Conservation (phyloP, 2,113 vertebrate genomes). For the Tyrannus savana region DNA sequence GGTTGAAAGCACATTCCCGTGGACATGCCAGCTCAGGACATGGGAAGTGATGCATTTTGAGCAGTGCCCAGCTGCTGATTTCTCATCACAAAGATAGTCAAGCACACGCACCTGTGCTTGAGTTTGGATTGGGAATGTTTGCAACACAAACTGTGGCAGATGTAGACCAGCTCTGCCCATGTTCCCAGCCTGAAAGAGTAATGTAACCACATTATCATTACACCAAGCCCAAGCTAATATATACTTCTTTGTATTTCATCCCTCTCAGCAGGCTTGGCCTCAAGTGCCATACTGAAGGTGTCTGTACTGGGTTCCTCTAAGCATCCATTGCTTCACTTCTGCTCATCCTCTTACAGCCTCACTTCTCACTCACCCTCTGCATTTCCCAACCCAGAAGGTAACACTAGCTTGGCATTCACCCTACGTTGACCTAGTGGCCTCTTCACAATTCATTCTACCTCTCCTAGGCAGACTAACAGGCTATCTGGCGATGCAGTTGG, state of each 20-base stretch:
- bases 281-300: too few species aligned
- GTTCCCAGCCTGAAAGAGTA: not conserved
- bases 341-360: not conserved
- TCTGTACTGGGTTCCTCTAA: not conserved
- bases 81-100: not conserved
- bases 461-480: not conserved
- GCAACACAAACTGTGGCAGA: not conserved
- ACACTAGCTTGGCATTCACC: not conserved
- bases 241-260: not conserved
- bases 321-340: not conserved
- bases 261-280: not conserved
- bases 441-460: not conserved
- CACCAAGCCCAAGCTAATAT: not conserved
- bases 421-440: not conserved
- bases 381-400: not conserved
- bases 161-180: not conserved
- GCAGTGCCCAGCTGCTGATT: not conserved
- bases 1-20: not conserved
- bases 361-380: not conserved
- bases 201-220: rapidly evolving
- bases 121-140: not conserved
- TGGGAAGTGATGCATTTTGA: not conserved
- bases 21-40: not conserved
- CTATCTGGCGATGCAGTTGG: not conserved
- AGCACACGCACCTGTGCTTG: not conserved